Conservation (phyloP, 30 jellyfish, hydroid and myxozoan species). For the Chrysaora quinquecirrha region DNA sequence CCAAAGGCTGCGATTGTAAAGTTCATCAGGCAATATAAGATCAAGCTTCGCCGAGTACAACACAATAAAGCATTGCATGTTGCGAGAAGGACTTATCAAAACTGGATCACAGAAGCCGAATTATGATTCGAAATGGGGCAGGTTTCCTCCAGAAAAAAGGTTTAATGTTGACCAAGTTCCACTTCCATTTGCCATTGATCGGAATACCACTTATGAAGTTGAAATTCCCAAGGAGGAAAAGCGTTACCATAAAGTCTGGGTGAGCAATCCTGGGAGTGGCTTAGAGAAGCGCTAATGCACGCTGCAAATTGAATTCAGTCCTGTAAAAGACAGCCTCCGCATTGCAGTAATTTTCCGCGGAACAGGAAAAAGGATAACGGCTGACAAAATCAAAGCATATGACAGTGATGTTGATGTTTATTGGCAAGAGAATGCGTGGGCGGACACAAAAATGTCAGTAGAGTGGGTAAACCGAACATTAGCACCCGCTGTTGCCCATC, state of each 20-base stretch:
- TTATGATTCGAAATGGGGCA: constrained; percentile 69
- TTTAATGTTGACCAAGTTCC: constrained; percentile 61
- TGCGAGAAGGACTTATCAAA: constrained; percentile 64
- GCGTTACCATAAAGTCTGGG: background rate
- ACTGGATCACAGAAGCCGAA: constrained; percentile 18
- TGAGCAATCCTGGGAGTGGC: background rate
- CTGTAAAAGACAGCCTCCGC: background rate
- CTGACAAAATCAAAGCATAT: constrained; percentile 28
- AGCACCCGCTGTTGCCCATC: constrained; percentile 41
- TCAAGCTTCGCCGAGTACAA: constrained; percentile 51
- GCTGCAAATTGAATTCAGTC: background rate
- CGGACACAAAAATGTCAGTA: constrained; percentile 28
- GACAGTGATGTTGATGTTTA: no score
- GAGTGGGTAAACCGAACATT: constrained; percentile 10
- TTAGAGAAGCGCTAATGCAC: background rate
- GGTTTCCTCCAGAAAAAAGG: constrained; percentile 57
- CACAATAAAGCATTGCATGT: constrained; percentile 52
- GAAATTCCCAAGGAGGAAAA: background rate
- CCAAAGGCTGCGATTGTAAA: constrained; percentile 32
- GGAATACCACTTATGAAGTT: constrained; percentile 27
- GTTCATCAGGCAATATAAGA: constrained; percentile 23
- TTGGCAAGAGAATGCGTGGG: no score
- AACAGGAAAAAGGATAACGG: constrained; percentile 40
- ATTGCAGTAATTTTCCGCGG: constrained; percentile 65
- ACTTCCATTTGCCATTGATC: constrained; percentile 60